Evolutionary conservation across 2,888 invertebrate genomes (phyloP).

Genomic region (Monopis laevigella): DNA sequence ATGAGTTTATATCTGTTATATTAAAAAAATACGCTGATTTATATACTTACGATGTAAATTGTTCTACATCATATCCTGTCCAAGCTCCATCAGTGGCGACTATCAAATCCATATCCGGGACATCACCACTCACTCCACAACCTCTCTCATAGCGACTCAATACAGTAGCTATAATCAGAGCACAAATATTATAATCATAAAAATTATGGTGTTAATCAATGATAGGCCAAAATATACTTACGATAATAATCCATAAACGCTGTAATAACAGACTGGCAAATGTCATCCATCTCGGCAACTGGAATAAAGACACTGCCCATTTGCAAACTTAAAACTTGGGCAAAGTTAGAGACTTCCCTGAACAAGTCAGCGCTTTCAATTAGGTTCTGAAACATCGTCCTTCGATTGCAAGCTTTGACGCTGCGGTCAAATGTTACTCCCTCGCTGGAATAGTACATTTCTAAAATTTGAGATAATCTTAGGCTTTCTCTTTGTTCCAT

Average conservation of each 20-base stretch:
- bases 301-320: slow-evolving; percentile 52
- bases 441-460: slow-evolving; percentile 74
- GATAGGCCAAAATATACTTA: slow-evolving; percentile 41
- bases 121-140: slow-evolving; percentile 36
- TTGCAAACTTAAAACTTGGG: slow-evolving; percentile 44
- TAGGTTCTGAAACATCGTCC: slow-evolving; percentile 45
- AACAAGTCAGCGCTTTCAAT: slow-evolving; percentile 41
- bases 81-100: slow-evolving; percentile 69
- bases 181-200: no score
- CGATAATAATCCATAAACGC: slow-evolving; percentile 61
- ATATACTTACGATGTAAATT: slow-evolving; percentile 60
- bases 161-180: slow-evolving; percentile 40
- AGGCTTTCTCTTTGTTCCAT: slow-evolving; percentile 53
- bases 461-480: slow-evolving; percentile 69
- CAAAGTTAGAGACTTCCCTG: slow-evolving; percentile 48
- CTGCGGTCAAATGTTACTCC: slow-evolving; percentile 66
- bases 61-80: slow-evolving; percentile 61
- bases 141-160: slow-evolving; percentile 34
- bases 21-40: no score
- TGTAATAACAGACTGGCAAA: slow-evolving; percentile 51
- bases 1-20: no score
- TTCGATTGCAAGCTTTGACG: slow-evolving; percentile 68
- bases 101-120: slow-evolving; percentile 61
- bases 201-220: no score
- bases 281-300: slow-evolving; percentile 49